Base-by-base conservation (phyloP, 2,888 invertebrate genomes). In the Rutpela maculata region DNA sequence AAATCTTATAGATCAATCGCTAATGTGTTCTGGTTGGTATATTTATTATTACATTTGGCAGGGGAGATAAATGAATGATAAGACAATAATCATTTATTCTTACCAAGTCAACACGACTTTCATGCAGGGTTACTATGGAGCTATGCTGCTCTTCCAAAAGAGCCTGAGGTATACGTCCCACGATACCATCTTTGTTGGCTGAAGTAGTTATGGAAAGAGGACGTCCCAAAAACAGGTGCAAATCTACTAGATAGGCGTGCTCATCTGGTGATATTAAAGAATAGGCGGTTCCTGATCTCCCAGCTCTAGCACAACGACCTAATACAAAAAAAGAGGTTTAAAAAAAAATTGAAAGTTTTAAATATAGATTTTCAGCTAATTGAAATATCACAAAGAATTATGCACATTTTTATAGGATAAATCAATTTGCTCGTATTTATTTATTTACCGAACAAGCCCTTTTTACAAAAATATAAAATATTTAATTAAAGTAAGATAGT, bases 231-330 rank as follows among this genome's bases (percentile, higher is more conserved):
- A 99, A 99, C 80, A 99, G 91, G 88, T 98, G 97, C 68, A 99
- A 91, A 90, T 99, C 99, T n/a, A 99, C 88, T 7, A 99, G 90
- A 89, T 97, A 98, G 0, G 99, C 95, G 65, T 96, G 92, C 89
- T 99, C 99, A 78, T 99, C 99, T 0, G 95, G 94, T 0, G 95
- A 92, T 38, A 99, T 92, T 56, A 99, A 92, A 0, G 98, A 98
- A 89, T 95, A 97, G 0, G 99, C 98, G 0, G 94, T 95, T 43
- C 99, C 99, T 50, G 94, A 93, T 43, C 98, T 92, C 0, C 99
- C 99, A 72, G 99, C 99, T 84, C 99, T 93, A 2, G 99, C 99
- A 89, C 99, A 99, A 78, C 99, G 94, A 82, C 95, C 95, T 95
- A 60, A 77, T 83, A 82, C 59, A 74, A 11, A 75, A 77, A 68